These are phyloP conservation scores for Cephus pulcher DNA, from an alignment of 2,888 invertebrate genomes.

Conservation along the genomic window DNA sequence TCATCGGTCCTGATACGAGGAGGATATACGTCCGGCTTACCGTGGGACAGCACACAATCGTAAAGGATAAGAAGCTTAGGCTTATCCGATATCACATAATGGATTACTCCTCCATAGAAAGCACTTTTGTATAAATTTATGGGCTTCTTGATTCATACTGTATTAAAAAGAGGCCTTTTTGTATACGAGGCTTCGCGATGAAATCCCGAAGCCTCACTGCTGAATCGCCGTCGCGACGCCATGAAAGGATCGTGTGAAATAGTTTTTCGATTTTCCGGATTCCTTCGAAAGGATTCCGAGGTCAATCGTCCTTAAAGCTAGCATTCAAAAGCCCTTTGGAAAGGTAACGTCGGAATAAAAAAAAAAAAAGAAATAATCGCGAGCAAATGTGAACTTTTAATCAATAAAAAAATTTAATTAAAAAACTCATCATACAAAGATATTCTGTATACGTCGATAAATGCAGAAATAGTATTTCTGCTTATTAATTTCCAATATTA, in stretches of 20 bases:
- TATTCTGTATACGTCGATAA: background rate
- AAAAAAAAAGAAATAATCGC: background rate
- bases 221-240: background rate
- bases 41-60: conserved; percentile 20
- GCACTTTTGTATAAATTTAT: conserved; percentile 15
- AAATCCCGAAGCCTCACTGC: background rate
- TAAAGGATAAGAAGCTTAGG: conserved; percentile 32
- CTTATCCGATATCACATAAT: conserved; percentile 30
- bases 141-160: conserved; percentile 15
- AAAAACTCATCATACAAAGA: background rate
- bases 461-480: background rate
- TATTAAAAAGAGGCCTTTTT: conserved; percentile 12
- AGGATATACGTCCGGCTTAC: conserved; percentile 21
- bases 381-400: background rate
- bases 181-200: conserved; percentile 9
- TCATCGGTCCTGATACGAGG: conserved; percentile 14
- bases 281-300: background rate
- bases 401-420: background rate
- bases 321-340: background rate
- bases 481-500: background rate
- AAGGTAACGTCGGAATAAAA: background rate
- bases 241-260: background rate
- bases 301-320: background rate
- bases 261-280: background rate
- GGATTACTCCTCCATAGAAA: conserved; percentile 25